Evolutionary conservation across 2,797 vertebrate species (phyloP).

Genomic region (Anolis apletophallus): DNA sequence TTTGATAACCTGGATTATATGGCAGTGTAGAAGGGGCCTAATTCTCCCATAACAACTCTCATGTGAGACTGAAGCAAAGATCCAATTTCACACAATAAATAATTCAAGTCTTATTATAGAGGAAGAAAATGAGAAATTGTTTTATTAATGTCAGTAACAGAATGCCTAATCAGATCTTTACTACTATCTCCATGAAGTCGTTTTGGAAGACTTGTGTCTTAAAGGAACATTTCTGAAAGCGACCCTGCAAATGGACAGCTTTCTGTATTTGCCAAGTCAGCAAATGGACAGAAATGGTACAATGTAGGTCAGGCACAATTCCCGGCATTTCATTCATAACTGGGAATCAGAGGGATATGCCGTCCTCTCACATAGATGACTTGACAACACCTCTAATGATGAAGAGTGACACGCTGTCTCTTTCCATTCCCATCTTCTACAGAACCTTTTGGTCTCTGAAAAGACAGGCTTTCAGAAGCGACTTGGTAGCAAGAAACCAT

Average conservation of each 20-base stretch:
- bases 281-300: not conserved
- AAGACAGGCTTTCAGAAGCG: not conserved
- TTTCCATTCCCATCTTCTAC: not conserved
- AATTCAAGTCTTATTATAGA: not conserved
- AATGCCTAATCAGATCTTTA: not conserved
- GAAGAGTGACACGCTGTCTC: not conserved
- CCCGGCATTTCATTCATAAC: constrained; percentile 9
- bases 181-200: not conserved
- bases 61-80: not conserved
- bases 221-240: not conserved
- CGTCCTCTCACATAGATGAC: constrained; percentile 17
- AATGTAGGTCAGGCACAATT: constrained; percentile 12
- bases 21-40: too few relatives aligned
- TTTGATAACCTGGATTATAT: too few relatives aligned
- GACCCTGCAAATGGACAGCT: not conserved
- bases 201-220: not conserved
- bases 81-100: not conserved
- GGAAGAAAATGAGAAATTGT: not conserved
- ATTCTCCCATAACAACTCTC: not conserved
- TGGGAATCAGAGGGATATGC: not conserved
- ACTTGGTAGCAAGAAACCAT: not conserved
- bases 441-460: not conserved
- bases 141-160: not conserved
- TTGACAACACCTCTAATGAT: not conserved
- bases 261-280: not conserved